Evolutionary conservation across 53 echinoderm and acorn worm genomes (phyloP), one percentile per base, ranked within the genome.

Genomic region (Arbacia lixula): DNA sequence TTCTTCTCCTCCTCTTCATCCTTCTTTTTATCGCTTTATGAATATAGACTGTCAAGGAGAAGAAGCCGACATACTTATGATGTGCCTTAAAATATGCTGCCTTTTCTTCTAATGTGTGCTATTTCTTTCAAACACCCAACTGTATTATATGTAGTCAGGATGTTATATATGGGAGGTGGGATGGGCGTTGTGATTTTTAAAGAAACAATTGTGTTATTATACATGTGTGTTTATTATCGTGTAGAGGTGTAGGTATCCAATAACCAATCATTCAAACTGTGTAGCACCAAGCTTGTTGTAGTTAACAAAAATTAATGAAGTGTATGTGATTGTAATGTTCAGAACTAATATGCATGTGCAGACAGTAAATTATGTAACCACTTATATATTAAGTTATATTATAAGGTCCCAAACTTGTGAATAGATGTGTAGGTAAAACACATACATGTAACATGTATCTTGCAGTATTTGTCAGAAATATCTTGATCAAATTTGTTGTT

Each of bases 131-230:
- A 34, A 32, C 75, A 53, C 35, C 53, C 53, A n/a, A 12, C 36
- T 75, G 75, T 75, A 75, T 75, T 75, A 75, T 75, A 75, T 75
- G 75, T 75, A 75, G 75, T 29, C 53, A 75, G 75, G 75, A 75
- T 53, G 52, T 54, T 75, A 75, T 75, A 75, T 75, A 53, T 52
- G 71, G 71, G 46, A 41, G 39, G 19, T 43, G 71, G 71, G 29
- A 12, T 4, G 68, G 40, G 22, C 36, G 25, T 46, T 21, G 8
- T 68, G 16, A 38, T 19, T 12, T n/a, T 20, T 68, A 68, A 40
- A 21, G 11, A 39, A 38, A 68, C 40, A 68, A 25, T 29, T 42
- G 46, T 71, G 43, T 46, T 29, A 71, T 71, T 49, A 24, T 68
- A 25, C 38, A 39, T 49, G 46, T 71, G 40, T 71, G 41, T 40